A percentile compares a stretch with the other conserved stretches of the same genome.
Evolutionary conservation across 2,797 vertebrate genomes (phyloP).

Genomic region (Falco novaeseelandiae): DNA sequence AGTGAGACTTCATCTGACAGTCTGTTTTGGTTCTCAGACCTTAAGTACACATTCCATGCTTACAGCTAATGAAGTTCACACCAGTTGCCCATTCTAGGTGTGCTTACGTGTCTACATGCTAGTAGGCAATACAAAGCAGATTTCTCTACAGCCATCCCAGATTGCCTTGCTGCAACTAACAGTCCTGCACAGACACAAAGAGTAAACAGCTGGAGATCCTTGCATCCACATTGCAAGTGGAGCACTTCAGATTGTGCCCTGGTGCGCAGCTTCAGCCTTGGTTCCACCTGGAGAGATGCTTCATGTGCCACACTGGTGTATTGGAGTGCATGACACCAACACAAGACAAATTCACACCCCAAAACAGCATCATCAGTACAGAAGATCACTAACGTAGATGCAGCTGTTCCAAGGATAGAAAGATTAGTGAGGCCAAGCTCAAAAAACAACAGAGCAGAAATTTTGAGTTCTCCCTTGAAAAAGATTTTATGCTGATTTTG

Average conservation of each 20-base stretch:
- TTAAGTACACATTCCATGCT: not conserved
- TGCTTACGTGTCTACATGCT: not conserved
- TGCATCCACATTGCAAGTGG: not conserved
- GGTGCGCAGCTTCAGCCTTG: fast-evolving
- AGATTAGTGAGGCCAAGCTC: not conserved
- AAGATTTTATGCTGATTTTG: not conserved
- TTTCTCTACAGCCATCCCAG: not conserved
- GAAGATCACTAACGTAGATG: not conserved
- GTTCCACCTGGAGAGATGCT: not conserved
- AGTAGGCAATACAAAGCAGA: not conserved
- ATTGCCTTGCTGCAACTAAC: not conserved
- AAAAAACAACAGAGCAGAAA: not conserved
- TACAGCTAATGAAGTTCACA: not conserved
- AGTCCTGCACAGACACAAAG: not conserved
- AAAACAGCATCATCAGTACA: not conserved
- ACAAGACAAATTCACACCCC: not conserved
- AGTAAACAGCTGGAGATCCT: not conserved
- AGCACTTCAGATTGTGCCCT: not conserved
- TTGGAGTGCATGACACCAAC: not conserved
- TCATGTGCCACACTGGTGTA: not conserved
- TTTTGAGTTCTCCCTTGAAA: not conserved
- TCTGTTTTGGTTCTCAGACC: not conserved
- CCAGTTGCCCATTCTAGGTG: not conserved
- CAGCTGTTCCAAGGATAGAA: not conserved
- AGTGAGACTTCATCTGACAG: not conserved